Evolutionary conservation across 2,888 invertebrate genomes (phyloP).

Genomic region (Conops quadrifasciatus): DNA sequence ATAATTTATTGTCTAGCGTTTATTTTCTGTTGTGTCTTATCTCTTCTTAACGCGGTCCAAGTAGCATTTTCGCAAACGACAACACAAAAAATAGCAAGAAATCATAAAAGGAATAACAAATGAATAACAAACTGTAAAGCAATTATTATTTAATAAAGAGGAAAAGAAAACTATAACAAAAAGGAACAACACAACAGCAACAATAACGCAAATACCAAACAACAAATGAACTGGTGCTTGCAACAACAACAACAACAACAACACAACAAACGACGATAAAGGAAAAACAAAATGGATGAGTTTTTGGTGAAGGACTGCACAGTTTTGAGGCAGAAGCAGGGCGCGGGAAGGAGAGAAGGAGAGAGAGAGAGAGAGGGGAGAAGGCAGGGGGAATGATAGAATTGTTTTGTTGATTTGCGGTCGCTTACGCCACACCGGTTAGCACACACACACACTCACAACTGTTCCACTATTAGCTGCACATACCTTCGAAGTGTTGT

Average conservation of each 20-base stretch:
- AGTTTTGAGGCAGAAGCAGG: not conserved
- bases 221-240: not conserved
- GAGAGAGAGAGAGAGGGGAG: not conserved
- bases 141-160: no score
- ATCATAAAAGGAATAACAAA: no score
- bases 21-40: no score
- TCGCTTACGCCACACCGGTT: not conserved
- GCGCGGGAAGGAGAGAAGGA: not conserved
- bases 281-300: not conserved
- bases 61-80: no score
- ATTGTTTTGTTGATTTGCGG: not conserved
- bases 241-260: no score
- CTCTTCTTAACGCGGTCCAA: no score
- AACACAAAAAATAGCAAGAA: no score
- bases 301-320: not conserved
- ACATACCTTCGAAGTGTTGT: slow-evolving; percentile 69
- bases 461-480: slow-evolving; percentile 33
- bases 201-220: not conserved
- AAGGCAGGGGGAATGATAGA: not conserved
- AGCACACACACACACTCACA: not conserved
- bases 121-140: no score
- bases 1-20: no score
- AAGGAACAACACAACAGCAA: no score
- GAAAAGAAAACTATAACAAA: no score
- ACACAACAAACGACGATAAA: not conserved